phyloP scores from a whole-genome alignment of 1,140 invertebrate species.

The Oryctes rhinoceros region DNA sequence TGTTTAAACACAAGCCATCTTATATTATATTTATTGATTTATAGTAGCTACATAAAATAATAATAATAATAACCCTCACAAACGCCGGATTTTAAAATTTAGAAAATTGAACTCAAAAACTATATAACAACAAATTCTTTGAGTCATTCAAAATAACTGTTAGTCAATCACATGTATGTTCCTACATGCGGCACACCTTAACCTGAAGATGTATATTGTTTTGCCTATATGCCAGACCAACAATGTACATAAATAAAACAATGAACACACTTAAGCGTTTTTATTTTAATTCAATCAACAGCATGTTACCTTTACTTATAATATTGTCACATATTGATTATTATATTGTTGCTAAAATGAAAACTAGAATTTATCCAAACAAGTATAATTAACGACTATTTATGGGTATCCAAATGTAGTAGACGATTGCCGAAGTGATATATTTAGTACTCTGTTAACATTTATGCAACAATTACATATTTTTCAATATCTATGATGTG shows the following conservation, averaged over 20 bases:
- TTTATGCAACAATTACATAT: conserved; percentile 43
- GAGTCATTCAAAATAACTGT: too few species aligned
- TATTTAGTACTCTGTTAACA: conserved; percentile 38
- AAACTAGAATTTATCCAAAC: conserved; percentile 40
- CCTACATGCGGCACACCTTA: neutral
- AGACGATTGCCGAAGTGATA: neutral
- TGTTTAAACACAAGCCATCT: too few species aligned
- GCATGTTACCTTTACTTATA: conserved; percentile 49
- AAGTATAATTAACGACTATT: neutral
- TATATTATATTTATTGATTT: too few species aligned
- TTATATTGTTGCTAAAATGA: conserved; percentile 50
- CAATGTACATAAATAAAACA: neutral
- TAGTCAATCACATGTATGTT: neutral
- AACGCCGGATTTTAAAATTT: too few species aligned
- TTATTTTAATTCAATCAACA: conserved; percentile 52
- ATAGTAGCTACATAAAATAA: too few species aligned
- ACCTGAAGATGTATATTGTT: neutral
- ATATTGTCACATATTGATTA: conserved; percentile 60
- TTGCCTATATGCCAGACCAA: neutral
- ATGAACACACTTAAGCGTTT: conserved; percentile 53
- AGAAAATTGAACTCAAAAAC: too few species aligned
- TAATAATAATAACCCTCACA: too few species aligned
- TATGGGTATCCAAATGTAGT: neutral
- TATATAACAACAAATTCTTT: too few species aligned
- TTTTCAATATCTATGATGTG: conserved; percentile 38